Evolutionary conservation across 2,797 vertebrate species (phyloP), one percentile per base, ranked within the genome.

Genomic region (Hyperoplus immaculatus): DNA sequence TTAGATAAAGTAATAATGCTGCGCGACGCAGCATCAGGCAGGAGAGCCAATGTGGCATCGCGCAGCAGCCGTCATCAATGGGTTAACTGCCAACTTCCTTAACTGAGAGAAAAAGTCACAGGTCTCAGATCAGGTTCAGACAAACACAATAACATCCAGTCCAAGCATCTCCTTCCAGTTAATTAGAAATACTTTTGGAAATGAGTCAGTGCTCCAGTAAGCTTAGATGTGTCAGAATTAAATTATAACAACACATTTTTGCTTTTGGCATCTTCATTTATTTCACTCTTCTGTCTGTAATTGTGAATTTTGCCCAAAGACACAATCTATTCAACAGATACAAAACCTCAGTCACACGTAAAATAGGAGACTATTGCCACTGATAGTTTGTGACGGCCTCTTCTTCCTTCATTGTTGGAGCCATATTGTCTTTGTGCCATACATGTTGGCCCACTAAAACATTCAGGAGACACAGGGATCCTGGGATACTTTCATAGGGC

Each of bases 1-100:
- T n/a, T n/a, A n/a, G n/a, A n/a, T n/a, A n/a, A n/a, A n/a, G n/a
- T n/a, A n/a, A n/a, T n/a, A n/a, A n/a, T n/a, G n/a, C n/a, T n/a
- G n/a, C n/a, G n/a, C n/a, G n/a, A n/a, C n/a, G n/a, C n/a, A n/a
- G n/a, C n/a, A n/a, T n/a, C n/a, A n/a, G n/a, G n/a, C n/a, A n/a
- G n/a, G n/a, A n/a, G n/a, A n/a, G n/a, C n/a, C n/a, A n/a, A n/a
- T n/a, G n/a, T n/a, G n/a, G n/a, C n/a, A n/a, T n/a, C n/a, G n/a
- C n/a, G n/a, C n/a, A n/a, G n/a, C n/a, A n/a, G n/a, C n/a, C n/a
- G n/a, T n/a, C n/a, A n/a, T n/a, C n/a, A n/a, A n/a, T n/a, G n/a
- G n/a, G n/a, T n/a, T n/a, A 78, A 78, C 71, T 74, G 81, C 74
- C 74, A 84, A 78, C 77, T 83, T 87, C 83, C 79, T 83, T 45